Percentiles rank a stretch among this genome's conserved stretches.
Evolutionary conservation across 1,140 invertebrate species (phyloP).

Genomic region (Apis dorsata): DNA sequence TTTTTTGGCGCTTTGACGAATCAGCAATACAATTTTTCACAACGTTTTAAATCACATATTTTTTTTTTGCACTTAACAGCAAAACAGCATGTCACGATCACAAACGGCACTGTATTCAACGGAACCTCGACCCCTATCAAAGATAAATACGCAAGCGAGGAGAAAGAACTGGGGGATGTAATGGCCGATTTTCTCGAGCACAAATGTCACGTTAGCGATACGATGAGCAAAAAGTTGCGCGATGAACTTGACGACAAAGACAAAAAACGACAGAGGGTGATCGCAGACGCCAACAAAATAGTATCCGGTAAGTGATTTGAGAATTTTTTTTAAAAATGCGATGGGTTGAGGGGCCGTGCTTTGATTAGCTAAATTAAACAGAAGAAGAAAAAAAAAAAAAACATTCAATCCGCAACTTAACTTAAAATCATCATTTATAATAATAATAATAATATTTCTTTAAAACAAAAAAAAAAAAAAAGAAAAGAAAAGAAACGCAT

Average conservation of each 20-base stretch:
- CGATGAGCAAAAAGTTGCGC: constrained; percentile 74
- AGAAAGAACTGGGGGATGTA: constrained; percentile 78
- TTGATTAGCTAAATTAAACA: constrained; percentile 64
- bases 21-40: neutral
- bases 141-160: constrained; percentile 79
- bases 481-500: constrained; percentile 27
- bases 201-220: constrained; percentile 74
- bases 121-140: constrained; percentile 80
- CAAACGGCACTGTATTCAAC: constrained; percentile 79
- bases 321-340: constrained; percentile 31
- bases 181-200: constrained; percentile 78
- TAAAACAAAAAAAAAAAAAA: neutral
- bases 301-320: constrained; percentile 76
- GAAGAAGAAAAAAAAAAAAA: neutral
- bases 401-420: constrained; percentile 32
- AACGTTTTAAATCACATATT: constrained; percentile 54
- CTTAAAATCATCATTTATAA: constrained; percentile 13
- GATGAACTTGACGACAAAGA: constrained; percentile 75
- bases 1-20: neutral
- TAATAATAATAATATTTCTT: constrained; percentile 18
- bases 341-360: constrained; percentile 78
- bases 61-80: constrained; percentile 76
- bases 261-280: constrained; percentile 75
- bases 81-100: constrained; percentile 79
- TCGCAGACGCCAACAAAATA: constrained; percentile 77